A percentile compares a stretch with the other conserved stretches of the same genome.
phyloP scores from a whole-genome alignment of 1,140 invertebrate genomes.

The Drosophila tani region DNA sequence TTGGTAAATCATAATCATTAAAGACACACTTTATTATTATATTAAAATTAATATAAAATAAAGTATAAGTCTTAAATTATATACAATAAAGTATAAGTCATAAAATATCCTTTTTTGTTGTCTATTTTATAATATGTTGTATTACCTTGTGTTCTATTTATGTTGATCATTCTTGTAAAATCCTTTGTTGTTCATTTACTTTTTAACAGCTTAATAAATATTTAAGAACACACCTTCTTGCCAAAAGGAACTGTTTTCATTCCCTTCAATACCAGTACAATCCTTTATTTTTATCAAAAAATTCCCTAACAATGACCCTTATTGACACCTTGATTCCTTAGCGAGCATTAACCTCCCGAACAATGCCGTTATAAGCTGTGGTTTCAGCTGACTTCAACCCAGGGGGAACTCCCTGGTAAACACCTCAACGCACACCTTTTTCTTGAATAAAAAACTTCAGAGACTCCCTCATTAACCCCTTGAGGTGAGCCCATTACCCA shows the following conservation, averaged over 20 bases:
- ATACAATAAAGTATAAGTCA: too few species aligned
- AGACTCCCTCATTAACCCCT: slow-evolving; percentile 37
- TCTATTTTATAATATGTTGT: too few species aligned
- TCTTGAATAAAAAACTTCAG: background rate
- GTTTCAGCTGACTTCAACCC: slow-evolving; percentile 29
- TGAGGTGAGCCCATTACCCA: slow-evolving; percentile 35
- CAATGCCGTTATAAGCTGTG: slow-evolving; percentile 16
- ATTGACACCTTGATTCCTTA: slow-evolving; percentile 24
- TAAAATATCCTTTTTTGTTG: too few species aligned
- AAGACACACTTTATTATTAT: background rate
- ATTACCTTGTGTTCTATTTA: too few species aligned
- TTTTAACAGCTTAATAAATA: background rate
- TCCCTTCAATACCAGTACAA: background rate
- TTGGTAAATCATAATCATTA: background rate
- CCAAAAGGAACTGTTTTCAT: background rate
- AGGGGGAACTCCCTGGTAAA: slow-evolving; percentile 14
- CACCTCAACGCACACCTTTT: slow-evolving; percentile 26
- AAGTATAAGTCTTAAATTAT: too few species aligned
- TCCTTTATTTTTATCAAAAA: background rate
- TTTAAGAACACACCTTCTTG: background rate
- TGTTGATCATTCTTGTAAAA: too few species aligned
- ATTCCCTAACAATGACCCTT: slow-evolving; percentile 1
- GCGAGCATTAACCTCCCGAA: slow-evolving; percentile 57
- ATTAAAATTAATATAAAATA: too few species aligned
- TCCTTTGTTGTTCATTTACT: too few species aligned